Evolutionary conservation across 2,797 vertebrate species (phyloP).

Genomic region (Sebastolobus alascanus): DNA sequence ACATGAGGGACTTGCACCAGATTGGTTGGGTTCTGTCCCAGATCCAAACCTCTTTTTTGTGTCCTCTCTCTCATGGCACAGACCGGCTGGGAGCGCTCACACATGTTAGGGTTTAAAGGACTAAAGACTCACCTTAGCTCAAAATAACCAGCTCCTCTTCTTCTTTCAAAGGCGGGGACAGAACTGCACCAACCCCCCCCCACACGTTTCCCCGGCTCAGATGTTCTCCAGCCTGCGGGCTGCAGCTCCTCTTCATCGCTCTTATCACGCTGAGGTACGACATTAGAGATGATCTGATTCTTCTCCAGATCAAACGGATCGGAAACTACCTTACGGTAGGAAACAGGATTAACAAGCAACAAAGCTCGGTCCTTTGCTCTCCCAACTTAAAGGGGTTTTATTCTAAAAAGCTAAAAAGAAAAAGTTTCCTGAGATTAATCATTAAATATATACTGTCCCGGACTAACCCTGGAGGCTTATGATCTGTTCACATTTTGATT

Average conservation of each 20-base stretch:
- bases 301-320: slow-evolving; percentile 34
- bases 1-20: slow-evolving; percentile 13
- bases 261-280: slow-evolving; percentile 44
- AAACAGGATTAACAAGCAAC: slow-evolving; percentile 28
- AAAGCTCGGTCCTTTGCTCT: neutral
- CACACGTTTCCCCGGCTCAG: slow-evolving; percentile 25
- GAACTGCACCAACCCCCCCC: slow-evolving; percentile 25
- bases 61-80: slow-evolving; percentile 6
- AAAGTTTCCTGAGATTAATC: neutral
- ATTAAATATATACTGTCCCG: neutral
- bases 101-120: slow-evolving; percentile 10
- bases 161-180: slow-evolving; percentile 23
- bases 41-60: slow-evolving; percentile 13
- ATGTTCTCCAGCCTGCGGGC: slow-evolving; percentile 33
- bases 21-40: slow-evolving; percentile 27
- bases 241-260: slow-evolving; percentile 28
- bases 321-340: neutral
- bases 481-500: slow-evolving; percentile 31
- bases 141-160: slow-evolving; percentile 28
- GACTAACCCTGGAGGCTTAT: neutral
- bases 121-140: slow-evolving; percentile 19
- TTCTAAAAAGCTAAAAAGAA: neutral
- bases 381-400: neutral
- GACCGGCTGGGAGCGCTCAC: slow-evolving; percentile 3
- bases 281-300: slow-evolving; percentile 42